Base-by-base conservation (phyloP, 2,113 vertebrate species). In the Corynorhinus townsendii region DNA sequence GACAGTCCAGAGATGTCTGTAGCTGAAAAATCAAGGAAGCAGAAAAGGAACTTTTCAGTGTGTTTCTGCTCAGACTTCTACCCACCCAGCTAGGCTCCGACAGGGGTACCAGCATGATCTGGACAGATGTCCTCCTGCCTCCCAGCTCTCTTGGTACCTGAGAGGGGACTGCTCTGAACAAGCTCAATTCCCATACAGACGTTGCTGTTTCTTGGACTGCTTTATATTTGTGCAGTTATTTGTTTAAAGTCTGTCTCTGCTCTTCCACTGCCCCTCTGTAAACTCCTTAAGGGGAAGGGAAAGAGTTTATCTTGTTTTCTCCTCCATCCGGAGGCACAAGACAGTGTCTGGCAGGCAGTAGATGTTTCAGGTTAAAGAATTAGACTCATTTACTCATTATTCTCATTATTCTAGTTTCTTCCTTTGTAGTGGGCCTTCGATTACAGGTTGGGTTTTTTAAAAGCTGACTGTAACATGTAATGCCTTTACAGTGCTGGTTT, bases 21-120 rank as follows among this genome's bases (percentile, higher is more conserved):
- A 35, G 45, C 59, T 95, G 79, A 90, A 73, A 79, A 81, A 84
- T 59, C 62, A 76, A 93, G 79, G 35, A 54, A 90, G 54, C 30
- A 47, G 47, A 16, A 38, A 62, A 86, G 49, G 59, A 80, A 52
- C 14, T 49, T 92, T 43, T 30, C 54, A 66, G 45, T 26, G 64
- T 0, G 1, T 11, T 73, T 73, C 45, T 92, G 40, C 73, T 59
- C 35, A 52, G 81, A n/a, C 66, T 33, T 45, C 68, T 35, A 0
- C 30, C 11, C 5, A 26, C 59, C 30, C 40, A 24, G 76, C 66
- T 35, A 45, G 66, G 52, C 28, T 5, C 24, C 26, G 33, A 4
- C 4, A 0, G 85, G 77, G 19, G 30, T 17, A 8, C 22, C 20
- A 62, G 26, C 69, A 2, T 6, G 43, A 2, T 11, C 5, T 11